Evolutionary conservation across 2,797 vertebrate species (phyloP).

Genomic region (Micromesistius poutassou): DNA sequence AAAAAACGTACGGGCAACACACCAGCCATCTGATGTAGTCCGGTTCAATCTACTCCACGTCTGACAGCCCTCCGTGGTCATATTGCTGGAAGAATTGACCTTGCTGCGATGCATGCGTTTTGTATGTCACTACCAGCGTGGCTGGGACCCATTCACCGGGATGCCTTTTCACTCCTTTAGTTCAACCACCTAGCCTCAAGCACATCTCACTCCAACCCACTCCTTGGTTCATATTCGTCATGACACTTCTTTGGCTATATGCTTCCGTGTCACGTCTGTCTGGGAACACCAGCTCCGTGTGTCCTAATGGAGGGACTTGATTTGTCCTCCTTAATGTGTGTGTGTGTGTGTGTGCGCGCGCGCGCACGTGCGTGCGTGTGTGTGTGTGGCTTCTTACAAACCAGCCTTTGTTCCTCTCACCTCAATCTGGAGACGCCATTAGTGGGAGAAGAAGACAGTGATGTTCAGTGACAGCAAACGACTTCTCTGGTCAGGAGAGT

Average conservation of each 20-base stretch:
- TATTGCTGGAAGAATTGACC: slow-evolving; percentile 21
- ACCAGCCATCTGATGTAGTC: slow-evolving; percentile 26
- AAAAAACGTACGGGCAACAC: slow-evolving; percentile 13
- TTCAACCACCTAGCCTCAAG: slow-evolving; percentile 51
- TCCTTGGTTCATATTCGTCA: slow-evolving; percentile 60
- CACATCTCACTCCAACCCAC: slow-evolving; percentile 53
- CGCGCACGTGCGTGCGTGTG: slow-evolving; percentile 24
- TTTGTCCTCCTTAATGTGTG: slow-evolving; percentile 41
- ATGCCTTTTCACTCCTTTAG: slow-evolving; percentile 32
- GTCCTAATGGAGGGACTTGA: slow-evolving; percentile 58
- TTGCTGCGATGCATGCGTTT: slow-evolving; percentile 11
- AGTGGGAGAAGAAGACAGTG: slow-evolving; percentile 69
- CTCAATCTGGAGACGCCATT: slow-evolving; percentile 77
- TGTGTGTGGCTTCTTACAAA: slow-evolving; percentile 39
- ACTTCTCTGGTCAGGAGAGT: slow-evolving; percentile 70
- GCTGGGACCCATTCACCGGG: not conserved
- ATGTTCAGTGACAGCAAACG: slow-evolving; percentile 76
- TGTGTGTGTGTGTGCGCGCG: not conserved
- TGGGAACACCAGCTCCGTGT: slow-evolving; percentile 42
- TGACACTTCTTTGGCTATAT: slow-evolving; percentile 60
- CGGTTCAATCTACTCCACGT: slow-evolving; percentile 15
- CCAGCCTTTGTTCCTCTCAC: slow-evolving; percentile 71
- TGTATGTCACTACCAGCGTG: not conserved
- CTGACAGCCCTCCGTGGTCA: slow-evolving; percentile 20
- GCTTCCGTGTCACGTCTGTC: slow-evolving; percentile 48